Percentiles rank a stretch among this genome's conserved stretches.
phyloP scores from a whole-genome alignment of 2,888 invertebrate species.

The Eupithecia subfuscata region DNA sequence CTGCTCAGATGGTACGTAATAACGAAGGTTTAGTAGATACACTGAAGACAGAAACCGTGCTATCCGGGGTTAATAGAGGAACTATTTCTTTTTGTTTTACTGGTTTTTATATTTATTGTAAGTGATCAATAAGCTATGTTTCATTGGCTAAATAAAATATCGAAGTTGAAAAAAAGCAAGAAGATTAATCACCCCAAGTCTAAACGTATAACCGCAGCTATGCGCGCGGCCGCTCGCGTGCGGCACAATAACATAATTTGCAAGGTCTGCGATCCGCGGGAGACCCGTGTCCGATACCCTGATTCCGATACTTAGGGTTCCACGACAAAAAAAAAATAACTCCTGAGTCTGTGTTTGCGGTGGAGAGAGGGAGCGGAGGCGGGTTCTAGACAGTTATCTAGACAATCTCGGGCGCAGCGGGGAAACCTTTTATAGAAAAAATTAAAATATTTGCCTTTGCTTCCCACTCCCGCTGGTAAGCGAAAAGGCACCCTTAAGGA shows the following conservation, averaged over 20 bases:
- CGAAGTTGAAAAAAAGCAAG: no score
- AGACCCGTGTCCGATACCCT: conserved; percentile 8
- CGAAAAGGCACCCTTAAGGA: neutral
- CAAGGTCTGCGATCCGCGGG: conserved; percentile 44
- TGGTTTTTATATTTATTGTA: neutral
- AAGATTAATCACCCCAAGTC: neutral
- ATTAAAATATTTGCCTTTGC: no score
- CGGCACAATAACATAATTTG: conserved; percentile 21
- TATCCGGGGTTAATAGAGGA: neutral
- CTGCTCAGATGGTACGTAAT: neutral
- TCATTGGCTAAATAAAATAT: no score
- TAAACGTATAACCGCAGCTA: neutral
- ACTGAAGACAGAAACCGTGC: neutral
- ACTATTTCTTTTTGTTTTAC: neutral
- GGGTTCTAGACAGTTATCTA: no score
- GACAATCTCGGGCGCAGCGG: no score
- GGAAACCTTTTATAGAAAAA: no score
- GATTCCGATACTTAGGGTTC: conserved; percentile 36
- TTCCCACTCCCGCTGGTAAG: neutral
- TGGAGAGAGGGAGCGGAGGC: no score
- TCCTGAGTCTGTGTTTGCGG: no score
- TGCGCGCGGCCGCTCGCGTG: no score
- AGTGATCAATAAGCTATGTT: no score
- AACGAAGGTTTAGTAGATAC: neutral
- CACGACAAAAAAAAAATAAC: neutral